Conservation (phyloP, 2,797 vertebrate genomes). For the Dendrocincla fuliginosa region DNA sequence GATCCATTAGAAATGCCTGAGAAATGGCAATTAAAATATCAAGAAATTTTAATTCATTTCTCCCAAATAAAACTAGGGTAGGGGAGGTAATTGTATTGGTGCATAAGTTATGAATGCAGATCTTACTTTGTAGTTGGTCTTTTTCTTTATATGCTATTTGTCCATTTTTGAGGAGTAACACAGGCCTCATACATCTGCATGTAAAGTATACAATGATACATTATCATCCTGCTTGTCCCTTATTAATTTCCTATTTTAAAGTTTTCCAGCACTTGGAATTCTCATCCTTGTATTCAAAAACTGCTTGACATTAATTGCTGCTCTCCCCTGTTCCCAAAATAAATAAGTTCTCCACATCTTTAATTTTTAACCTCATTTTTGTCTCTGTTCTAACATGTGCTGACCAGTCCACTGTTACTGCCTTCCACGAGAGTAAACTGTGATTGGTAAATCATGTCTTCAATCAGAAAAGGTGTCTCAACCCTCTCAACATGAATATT, state of each 20-base stretch:
- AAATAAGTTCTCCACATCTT: not conserved
- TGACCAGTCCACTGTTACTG: not conserved
- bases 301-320: not conserved
- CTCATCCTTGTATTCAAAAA: not conserved
- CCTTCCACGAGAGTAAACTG: not conserved
- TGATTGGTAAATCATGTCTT: not conserved
- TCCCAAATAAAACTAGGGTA: not conserved
- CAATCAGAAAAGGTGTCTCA: not conserved
- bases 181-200: not conserved
- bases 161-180: not conserved
- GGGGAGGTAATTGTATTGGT: not conserved
- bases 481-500: not conserved
- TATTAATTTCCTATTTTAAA: not conserved
- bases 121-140: not conserved
- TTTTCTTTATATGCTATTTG: not conserved
- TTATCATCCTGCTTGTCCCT: not conserved
- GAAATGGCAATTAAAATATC: not conserved
- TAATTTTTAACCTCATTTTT: not conserved
- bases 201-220: not conserved
- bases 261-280: not conserved
- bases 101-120: not conserved
- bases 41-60: not conserved
- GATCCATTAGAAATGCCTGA: not conserved
- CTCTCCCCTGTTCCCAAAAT: not conserved
- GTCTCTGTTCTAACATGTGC: not conserved